Percentiles rank a stretch among this genome's conserved stretches.
Evolutionary conservation across 2,113 vertebrate species (phyloP).

Genomic region (Mohoua ochrocephala): DNA sequence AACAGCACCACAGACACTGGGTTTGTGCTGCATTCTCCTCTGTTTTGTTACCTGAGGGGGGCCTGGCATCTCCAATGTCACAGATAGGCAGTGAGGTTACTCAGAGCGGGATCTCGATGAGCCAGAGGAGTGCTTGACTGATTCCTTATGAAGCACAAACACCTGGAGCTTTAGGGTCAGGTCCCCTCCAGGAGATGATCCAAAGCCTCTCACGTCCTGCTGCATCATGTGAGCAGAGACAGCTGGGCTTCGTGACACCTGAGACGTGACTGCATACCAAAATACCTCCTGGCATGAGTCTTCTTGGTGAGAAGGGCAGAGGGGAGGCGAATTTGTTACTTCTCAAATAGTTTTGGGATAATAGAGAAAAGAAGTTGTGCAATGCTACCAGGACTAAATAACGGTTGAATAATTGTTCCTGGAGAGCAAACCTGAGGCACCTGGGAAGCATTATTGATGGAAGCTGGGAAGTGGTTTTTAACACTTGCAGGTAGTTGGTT

Average conservation of each 20-base stretch:
- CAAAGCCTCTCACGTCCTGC: neutral
- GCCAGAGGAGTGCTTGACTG: neutral
- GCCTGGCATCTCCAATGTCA: neutral
- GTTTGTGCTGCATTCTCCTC: neutral
- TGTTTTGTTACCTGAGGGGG: neutral
- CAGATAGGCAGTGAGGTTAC: neutral
- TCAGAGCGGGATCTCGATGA: fast-evolving
- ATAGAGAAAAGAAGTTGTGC: neutral
- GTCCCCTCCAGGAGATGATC: neutral
- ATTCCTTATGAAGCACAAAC: neutral
- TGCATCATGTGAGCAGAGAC: neutral
- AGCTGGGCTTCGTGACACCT: neutral
- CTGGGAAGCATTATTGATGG: neutral
- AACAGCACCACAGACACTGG: neutral
- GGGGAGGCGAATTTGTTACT: neutral
- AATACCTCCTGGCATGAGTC: neutral
- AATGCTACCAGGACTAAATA: neutral
- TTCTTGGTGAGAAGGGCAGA: neutral
- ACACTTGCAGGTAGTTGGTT: neutral
- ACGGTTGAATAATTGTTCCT: neutral
- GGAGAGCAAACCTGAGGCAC: neutral
- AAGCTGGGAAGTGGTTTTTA: neutral
- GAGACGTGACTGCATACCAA: fast-evolving
- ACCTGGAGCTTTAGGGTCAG: neutral
- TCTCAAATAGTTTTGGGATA: neutral